Base-by-base conservation (phyloP, 2,888 invertebrate species). In the Sphaeridia pumilis region DNA sequence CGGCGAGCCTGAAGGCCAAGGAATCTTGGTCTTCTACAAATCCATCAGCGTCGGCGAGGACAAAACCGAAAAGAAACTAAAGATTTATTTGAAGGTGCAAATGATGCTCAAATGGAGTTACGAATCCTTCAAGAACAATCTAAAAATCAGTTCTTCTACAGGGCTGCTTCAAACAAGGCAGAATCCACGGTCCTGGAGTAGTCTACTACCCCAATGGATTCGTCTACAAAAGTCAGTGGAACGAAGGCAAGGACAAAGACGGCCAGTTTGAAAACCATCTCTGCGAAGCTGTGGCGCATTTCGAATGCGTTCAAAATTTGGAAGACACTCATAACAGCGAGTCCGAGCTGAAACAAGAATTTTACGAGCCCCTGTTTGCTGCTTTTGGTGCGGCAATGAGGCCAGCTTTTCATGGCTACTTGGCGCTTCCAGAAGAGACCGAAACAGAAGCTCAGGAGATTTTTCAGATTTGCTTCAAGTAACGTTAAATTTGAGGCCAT, bases 21-120 rank as follows among this genome's bases (percentile, higher is more conserved):
- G 63, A n/a, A 55, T 57, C 14, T 61, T 60, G 20, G 60, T 58
- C 38, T 64, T 62, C 62, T 64, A 59, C 41, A 41, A 52, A 58
- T 20, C 7, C 10, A 20, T 24, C 22, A 22, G 26, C 5, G 24
- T 5, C 5, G 44, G 26, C 7, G 34, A 31, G 34, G 26, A 21
- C 22, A n/a, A 10, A 5, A 14, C 20, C 22, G 44, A 43, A 10
- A 14, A n/a, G n/a, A n/a, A n/a, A n/a, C n/a, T 45, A 22, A 24
- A 41, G 17, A 25, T 35, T 26, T 25, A 42, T 28, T 46, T 38
- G 26, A 45, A 46, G 31, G 52, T 52, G 17, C 7, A 10, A 31
- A 31, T 14, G 31, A 31, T 10, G 14, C 14, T 31, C 10, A 31
- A 31, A 7, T 31, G 31, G 7, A 7, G 31, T 31, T 7, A 10